Evolutionary conservation across 2,888 invertebrate species (phyloP), one percentile per base, ranked within the genome.

Genomic region (Andricus curvator): DNA sequence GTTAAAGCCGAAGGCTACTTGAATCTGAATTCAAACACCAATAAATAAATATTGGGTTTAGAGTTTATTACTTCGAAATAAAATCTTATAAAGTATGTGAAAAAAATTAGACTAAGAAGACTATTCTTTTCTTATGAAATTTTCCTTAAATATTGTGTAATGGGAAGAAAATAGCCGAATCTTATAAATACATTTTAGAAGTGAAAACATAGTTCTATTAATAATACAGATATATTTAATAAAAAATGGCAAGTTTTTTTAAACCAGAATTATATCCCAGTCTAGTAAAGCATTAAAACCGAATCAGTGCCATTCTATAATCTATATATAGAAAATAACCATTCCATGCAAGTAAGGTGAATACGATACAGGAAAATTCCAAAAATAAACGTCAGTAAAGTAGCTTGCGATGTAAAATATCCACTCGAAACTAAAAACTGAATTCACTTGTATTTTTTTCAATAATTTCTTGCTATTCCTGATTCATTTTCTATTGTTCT

Each of bases 271-370:
- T 85, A 84, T 84, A 81, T 48, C 56, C 44, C 66, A 82, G 78
- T 74, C 81, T 79, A 78, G 56, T 64, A 64, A 80, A 80, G 80
- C 77, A 79, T 77, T 78, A 82, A 81, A 81, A 85, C 67, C 65
- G 66, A 83, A 82, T 84, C 78, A 65, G 74, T 78, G 81, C 74
- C 70, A 81, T 77, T 81, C 84, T 86, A 85, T 86, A 82, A 70
- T 81, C 85, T 86, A 85, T 86, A 77, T 85, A 83, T 85, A 86
- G 82, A 76, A 78, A 83, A 84, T 51, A 76, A 60, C 74, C 74
- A 74, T 74, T 74, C 56, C 74, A 37, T 33, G 29, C 56, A 56
- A 74, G 74, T 74, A 74, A 74, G 74, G 74, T 60, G 33, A 74
- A 74, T 74, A 74, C 56, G 74, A 74, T 56, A 60, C 56, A 74